These are phyloP conservation scores for Anguilla rostrata DNA, from an alignment of 2,113 vertebrate genomes.

Conservation along the genomic window DNA sequence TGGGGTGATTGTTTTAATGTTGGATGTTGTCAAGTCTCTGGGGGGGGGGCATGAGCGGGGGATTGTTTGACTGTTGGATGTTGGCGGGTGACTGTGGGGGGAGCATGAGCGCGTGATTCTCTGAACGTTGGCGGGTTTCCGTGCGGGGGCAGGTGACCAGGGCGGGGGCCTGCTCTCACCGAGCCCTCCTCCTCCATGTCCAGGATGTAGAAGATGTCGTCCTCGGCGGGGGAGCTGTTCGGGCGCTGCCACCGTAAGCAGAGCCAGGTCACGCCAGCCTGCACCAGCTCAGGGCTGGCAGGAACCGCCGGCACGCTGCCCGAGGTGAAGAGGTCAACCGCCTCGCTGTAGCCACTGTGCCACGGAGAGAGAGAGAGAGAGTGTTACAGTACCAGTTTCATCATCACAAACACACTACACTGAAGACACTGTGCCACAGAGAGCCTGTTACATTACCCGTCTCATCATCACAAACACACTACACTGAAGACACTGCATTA, in stretches of 20 bases:
- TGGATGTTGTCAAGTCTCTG: no score
- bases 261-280: conserved; percentile 88
- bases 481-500: no score
- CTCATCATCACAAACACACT: no score
- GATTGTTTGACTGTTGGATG: no score
- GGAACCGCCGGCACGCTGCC: conserved; percentile 92
- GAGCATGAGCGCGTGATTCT: background rate
- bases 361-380: conserved; percentile 39
- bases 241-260: conserved; percentile 91
- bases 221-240: conserved; percentile 87
- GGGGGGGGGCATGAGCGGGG: no score
- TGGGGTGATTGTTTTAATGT: no score
- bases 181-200: conserved; percentile 97
- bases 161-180: conserved; percentile 67
- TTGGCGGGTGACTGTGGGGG: no score
- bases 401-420: no score
- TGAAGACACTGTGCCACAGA: no score
- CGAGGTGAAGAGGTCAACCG: conserved; percentile 92
- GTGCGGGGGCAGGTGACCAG: background rate
- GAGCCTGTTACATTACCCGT: no score
- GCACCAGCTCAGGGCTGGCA: conserved; percentile 82
- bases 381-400: no score
- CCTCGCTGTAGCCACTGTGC: conserved; percentile 91
- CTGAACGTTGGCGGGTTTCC: background rate
- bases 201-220: conserved; percentile 89